Base-by-base conservation (phyloP, 2,113 vertebrate genomes). In the Penelope pileata region DNA sequence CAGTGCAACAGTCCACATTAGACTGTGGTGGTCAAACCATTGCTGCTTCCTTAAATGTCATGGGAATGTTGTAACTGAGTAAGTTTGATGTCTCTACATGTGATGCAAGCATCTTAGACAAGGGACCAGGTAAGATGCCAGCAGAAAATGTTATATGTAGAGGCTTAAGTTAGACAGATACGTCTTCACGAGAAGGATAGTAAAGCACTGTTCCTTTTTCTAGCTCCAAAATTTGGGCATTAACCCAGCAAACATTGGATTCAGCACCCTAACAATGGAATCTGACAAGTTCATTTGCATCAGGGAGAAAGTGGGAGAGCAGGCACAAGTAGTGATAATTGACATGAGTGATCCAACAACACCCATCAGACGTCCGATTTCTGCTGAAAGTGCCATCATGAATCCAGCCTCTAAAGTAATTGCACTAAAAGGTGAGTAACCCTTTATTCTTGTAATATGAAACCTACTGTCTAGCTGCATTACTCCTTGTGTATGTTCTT, bases 261-360 rank as follows among this genome's bases (percentile, higher is more conserved):
- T 99, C 97, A 99, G 98, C 96, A 99, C 98, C n/a, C 97, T 99
- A 80, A 99, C 99, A 66, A 98, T 99, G 99, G 99, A 99, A 97
- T 99, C 99, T 12, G 99, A 99, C 97, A 99, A 98, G 89, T 99
- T 99, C 97, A 99, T 99, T 96, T 99, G 99, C 96, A 98, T 99
- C 95, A 96, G 98, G 54, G 99, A 99, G 97, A 99, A 99, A 90
- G 98, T 99, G 60, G 98, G 98, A 7, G 99, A 99, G 72, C 99
- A 99, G 97, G 98, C 98, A 17, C 99, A 99, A 92, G 98, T 99
- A 69, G 98, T 99, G 78, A 99, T 99, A 47, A 98, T 99, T 91
- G 99, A 99, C 95, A 95, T 99, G 98, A 98, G 97, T 0, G 98
- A 99, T 93, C 98, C 98, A 77, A 98, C 97, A 27, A 98, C 98